These are phyloP conservation scores for Eupelmus urozonus DNA, from an alignment of 2,888 invertebrate genomes.

Conservation along the genomic window DNA sequence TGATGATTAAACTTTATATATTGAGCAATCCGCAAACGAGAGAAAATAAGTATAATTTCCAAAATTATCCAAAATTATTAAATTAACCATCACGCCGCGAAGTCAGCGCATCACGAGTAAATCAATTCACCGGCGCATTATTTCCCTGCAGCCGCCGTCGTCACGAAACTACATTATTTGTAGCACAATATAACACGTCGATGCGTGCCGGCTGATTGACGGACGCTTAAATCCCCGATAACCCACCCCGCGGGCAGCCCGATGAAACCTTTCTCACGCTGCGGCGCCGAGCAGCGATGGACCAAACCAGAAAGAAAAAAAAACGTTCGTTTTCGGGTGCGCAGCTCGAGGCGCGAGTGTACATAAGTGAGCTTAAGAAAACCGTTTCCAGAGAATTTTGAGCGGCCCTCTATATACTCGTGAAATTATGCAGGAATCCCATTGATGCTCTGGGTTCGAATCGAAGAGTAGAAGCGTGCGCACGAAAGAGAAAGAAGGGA, in stretches of 20 bases:
- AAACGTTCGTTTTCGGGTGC: background rate
- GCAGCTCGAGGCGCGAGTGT: background rate
- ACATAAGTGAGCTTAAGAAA: background rate
- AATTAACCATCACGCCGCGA: too few species aligned
- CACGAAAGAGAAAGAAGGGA: background rate
- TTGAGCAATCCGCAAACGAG: too few species aligned
- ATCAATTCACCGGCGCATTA: too few species aligned
- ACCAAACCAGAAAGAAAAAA: background rate
- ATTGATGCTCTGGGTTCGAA: conserved; percentile 29
- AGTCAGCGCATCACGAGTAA: too few species aligned
- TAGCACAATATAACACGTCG: too few species aligned
- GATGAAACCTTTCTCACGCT: conserved; percentile 37
- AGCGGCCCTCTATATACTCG: background rate
- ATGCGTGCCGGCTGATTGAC: too few species aligned
- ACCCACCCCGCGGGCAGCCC: background rate
- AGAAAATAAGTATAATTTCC: too few species aligned
- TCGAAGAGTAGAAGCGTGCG: background rate
- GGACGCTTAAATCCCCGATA: conserved; percentile 15
- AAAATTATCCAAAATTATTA: too few species aligned
- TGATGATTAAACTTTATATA: too few species aligned
- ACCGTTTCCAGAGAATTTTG: conserved; percentile 17
- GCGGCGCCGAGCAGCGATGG: background rate
- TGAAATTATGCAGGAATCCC: conserved; percentile 54
- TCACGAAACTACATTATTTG: too few species aligned
- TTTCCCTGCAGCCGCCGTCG: too few species aligned